Base-by-base conservation (phyloP, 2,113 vertebrate genomes). In the Halichoerus grypus region DNA sequence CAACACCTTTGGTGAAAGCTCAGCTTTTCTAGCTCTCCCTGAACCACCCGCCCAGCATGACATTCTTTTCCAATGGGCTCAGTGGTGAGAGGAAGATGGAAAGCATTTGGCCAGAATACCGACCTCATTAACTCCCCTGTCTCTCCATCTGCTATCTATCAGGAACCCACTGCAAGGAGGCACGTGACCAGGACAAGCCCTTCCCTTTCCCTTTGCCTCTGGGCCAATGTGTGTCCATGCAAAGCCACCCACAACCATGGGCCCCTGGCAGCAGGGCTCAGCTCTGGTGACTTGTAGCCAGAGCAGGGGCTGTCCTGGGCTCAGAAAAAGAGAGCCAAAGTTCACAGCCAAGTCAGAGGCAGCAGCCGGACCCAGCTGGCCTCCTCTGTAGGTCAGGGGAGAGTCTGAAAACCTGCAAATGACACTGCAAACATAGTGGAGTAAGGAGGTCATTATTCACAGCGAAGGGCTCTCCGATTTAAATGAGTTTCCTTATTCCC, bases 121-220 rank as follows among this genome's bases (percentile, higher is more conserved):
- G 46, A 96, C 14, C 97, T 98, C 94, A 88, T 97, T 98, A 88
- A 97, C 95, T 95, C 91, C 97, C 94, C n/a, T 4, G 51, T 53
- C 59, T 98, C 97, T 96, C 98, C 97, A 97, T 98, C 98, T 98
- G 98, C 97, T 99, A 97, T 95, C 98, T 98, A 98, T 98, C 97
- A 98, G 94, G 77, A 97, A 24, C 82, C 94, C 92, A 57, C 4
- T 77, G 57, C 72, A 97, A 15, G 61, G 94, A 98, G 97, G 76
- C 96, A 98, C 98, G 97, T 98, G 98, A 98, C 79, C 59, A 96
- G 95, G 95, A 92, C 93, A 93, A 96, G 94, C 49, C 72, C 76
- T 88, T 74, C 67, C 0, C 0, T 26, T 87, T 96, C 76, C 90
- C 90, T 97, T 84, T 80, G 94, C 92, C 83, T 88, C 88, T 1